Base-by-base conservation (phyloP, 2,888 invertebrate genomes). In the Ctena decussata region DNA sequence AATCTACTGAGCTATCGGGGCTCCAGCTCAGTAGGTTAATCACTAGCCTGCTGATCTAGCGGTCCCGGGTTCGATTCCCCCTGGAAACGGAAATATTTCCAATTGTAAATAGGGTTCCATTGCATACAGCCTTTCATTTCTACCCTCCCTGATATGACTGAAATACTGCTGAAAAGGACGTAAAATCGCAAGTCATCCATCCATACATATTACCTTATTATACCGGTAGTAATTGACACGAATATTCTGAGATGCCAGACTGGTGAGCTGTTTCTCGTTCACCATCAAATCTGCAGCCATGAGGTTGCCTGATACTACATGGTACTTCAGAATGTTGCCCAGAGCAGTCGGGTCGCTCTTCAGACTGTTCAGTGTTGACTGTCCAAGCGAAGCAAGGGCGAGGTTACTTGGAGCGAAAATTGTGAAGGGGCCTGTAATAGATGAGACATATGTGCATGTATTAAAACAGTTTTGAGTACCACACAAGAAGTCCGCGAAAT, bases 221-320 rank as follows among this genome's bases (percentile, higher is more conserved):
- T 71, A 75, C 78, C 70, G 35, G 70, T 92, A 92, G 30, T 88
- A 86, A 69, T 92, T 92, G 35, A 92, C 80, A 46, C 92, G 83
- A 32, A 92, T 85, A 27, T 86, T 86, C 12, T 60, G 37, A 70
- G 89, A 89, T 21, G 84, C 46, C 24, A 92, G 53, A 69, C 81
- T 85, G 37, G 78, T 82, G 44, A 92, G 60, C 83, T 80, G 77
- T 71, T 86, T 82, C 53, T 92, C 92, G 74, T 92, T 92, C 44
- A 85, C 80, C 60, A 60, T 81, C 0, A 92, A 80, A 32, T 91
- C 90, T 21, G 57, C 57, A 0, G 57, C 30, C 46, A 77, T 85
- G 69, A 80, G 76, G 0, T 49, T 80, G 3, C 90, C 91, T 12
- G 75, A 77, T 27, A 92, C 91, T 37, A 92, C 90, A 79, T 92